Evolutionary conservation across 2,113 vertebrate genomes (phyloP).

Genomic region (Alexandromys fortis): DNA sequence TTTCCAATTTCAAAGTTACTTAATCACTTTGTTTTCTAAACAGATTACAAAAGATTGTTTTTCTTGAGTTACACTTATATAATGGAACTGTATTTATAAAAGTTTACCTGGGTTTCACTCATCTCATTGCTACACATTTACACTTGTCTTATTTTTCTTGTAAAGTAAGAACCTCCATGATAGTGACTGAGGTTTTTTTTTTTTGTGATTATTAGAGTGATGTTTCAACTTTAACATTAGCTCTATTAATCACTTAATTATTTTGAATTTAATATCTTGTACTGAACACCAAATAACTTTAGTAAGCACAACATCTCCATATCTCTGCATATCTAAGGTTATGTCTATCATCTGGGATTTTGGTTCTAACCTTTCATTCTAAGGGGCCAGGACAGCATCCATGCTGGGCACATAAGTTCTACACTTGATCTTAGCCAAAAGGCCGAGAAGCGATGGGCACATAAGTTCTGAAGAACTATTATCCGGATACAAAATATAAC

Average conservation of each 20-base stretch:
- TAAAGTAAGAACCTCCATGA: constrained; percentile 20
- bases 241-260: not conserved
- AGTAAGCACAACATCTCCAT: not conserved
- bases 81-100: not conserved
- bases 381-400: not conserved
- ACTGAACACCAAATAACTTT: not conserved
- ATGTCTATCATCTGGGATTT: not conserved
- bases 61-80: not conserved
- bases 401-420: not conserved
- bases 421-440: too few relatives aligned
- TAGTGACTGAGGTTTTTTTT: not conserved
- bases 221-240: not conserved
- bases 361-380: not conserved
- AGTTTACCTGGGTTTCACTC: not conserved
- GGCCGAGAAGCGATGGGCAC: too few relatives aligned
- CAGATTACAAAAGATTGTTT: not conserved
- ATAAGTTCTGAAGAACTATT: not conserved
- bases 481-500: not conserved
- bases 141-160: not conserved
- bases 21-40: not conserved
- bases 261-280: not conserved
- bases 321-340: not conserved
- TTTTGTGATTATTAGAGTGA: not conserved
- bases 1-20: not conserved
- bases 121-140: not conserved